These are phyloP conservation scores for Sebastes hubbsi DNA, from an alignment of 2,797 vertebrate genomes.

Conservation along the genomic window DNA sequence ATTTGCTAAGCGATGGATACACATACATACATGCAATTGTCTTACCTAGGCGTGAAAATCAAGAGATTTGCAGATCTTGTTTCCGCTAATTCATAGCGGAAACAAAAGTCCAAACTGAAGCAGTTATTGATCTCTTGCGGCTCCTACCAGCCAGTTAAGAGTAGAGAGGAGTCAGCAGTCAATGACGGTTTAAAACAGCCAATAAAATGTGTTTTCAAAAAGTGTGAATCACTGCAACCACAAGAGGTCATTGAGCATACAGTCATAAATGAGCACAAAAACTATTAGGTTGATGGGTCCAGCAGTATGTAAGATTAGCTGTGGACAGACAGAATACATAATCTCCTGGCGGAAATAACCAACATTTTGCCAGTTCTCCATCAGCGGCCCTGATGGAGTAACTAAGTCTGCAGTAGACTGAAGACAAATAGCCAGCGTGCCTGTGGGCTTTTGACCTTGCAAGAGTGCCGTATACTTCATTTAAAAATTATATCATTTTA, in stretches of 20 bases:
- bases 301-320: background rate
- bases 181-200: background rate
- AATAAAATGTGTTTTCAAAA: background rate
- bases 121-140: background rate
- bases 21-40: background rate
- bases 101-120: background rate
- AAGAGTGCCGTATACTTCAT: background rate
- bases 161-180: background rate
- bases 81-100: too few species aligned
- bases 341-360: background rate
- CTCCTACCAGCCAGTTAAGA: background rate
- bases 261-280: background rate
- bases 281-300: background rate
- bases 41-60: background rate
- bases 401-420: background rate
- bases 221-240: background rate
- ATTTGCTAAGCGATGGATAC: too few species aligned
- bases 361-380: background rate
- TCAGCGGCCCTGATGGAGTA: background rate
- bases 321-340: background rate
- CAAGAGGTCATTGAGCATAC: background rate
- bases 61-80: background rate
- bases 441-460: conserved; percentile 21
- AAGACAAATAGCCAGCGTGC: background rate
- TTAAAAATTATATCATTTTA: background rate